Evolutionary conservation across 1,140 invertebrate genomes (phyloP), one percentile per base, ranked within the genome.

Genomic region (Triops longicaudatus): DNA sequence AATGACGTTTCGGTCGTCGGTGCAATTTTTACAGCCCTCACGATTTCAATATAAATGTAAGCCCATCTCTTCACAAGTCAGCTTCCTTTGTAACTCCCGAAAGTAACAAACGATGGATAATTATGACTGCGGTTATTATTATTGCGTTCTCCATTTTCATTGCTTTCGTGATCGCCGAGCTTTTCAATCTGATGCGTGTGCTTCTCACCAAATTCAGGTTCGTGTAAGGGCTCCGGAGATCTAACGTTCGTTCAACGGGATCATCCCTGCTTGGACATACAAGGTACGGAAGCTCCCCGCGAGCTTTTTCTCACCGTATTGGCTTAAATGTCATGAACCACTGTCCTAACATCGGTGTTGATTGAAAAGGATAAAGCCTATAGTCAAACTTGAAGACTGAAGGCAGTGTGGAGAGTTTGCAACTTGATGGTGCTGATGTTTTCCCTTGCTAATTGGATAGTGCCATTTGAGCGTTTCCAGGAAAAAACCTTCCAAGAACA

Each of bases 381-480:
- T 17, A 22, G 22, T 6, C 17, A 22, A 22, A 17, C 50, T 63
- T 63, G 17, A 63, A 63, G 31, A 37, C 31, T 37, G 31, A 2
- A 37, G 31, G 31, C 31, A 63, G 17, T 14, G 22, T n/a, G 50
- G 10, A 63, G 22, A 63, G 14, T 63, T 63, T 63, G 17, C 50
- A 63, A 63, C 50, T 17, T 63, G 50, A 63, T 63, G 14, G 50
- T 17, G 14, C 22, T 63, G 50, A 63, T 63, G 50, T 14, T 63
- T 63, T 63, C 50, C 10, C 50, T 63, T 63, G 50, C 50, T 63
- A 63, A 63, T 63, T 63, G 50, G 22, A 63, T 63, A 17, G 50
- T 22, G 50, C 50, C n/a, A 11, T 63, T 63, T 63, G 6, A 17
- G 6, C 50, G 50, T 6, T 63, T 63, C 50, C 17, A 6, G 9